Conservation (phyloP, 2,797 vertebrate genomes). For the Rhinatrema bivittatum region DNA sequence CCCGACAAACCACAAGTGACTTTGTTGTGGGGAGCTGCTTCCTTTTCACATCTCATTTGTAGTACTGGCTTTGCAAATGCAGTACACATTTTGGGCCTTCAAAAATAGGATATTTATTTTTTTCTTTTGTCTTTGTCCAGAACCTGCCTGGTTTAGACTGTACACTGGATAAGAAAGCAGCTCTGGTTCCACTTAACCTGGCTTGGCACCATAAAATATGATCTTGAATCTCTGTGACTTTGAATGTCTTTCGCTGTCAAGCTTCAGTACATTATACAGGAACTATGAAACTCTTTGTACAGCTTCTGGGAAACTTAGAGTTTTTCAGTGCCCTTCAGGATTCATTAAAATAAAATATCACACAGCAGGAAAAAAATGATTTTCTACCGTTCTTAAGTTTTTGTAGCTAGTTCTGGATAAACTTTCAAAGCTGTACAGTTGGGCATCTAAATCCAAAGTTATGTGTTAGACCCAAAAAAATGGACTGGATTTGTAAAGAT, state of each 20-base stretch:
- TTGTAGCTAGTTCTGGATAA: too few species aligned
- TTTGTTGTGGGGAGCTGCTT: conserved; percentile 25
- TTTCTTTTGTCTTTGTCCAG: too few species aligned
- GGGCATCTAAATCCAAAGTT: too few species aligned
- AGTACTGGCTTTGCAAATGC: conserved; percentile 12
- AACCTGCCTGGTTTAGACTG: conserved; percentile 11
- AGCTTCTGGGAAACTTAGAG: conserved; percentile 19
- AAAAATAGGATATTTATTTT: conserved; percentile 12
- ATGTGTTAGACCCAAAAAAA: too few species aligned
- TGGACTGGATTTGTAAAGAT: too few species aligned
- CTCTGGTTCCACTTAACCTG: conserved; percentile 28
- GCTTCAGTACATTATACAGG: conserved; percentile 11
- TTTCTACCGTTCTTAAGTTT: too few species aligned
- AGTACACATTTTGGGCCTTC: conserved; percentile 10
- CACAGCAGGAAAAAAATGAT: too few species aligned
- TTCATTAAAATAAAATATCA: too few species aligned
- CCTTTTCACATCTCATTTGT: conserved; percentile 6
- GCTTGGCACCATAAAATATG: conserved; percentile 21
- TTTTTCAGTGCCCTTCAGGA: conserved; percentile 6
- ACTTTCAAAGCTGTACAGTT: too few species aligned
- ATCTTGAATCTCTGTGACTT: conserved; percentile 24
- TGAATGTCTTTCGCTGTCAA: conserved; percentile 20
- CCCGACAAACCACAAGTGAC: conserved; percentile 16
- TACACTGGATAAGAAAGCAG: conserved; percentile 1
- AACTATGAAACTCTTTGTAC: conserved; percentile 1